Conservation (phyloP, 2,888 invertebrate species). For the Agapetus fuscipes region DNA sequence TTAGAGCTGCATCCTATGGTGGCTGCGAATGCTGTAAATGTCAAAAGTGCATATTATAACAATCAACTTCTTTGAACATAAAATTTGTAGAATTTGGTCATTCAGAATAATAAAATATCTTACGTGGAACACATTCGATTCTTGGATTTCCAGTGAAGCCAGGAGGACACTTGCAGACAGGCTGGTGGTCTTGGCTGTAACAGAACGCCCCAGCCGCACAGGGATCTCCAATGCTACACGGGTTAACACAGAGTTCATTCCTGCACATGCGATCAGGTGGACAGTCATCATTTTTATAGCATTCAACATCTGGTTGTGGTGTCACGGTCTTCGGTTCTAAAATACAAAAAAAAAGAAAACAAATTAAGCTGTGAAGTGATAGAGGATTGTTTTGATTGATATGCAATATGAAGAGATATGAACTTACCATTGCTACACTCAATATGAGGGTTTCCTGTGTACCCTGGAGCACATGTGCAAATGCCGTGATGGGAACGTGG, state of each 20-base stretch:
- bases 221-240: slow-evolving; percentile 56
- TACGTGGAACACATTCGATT: slow-evolving; percentile 69
- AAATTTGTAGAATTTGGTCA: too few species aligned
- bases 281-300: slow-evolving; percentile 71
- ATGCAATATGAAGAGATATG: too few species aligned
- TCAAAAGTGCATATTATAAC: slow-evolving; percentile 12
- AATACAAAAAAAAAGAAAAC: background rate
- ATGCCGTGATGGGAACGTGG: slow-evolving; percentile 65
- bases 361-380: slow-evolving; percentile 1
- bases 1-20: slow-evolving; percentile 67
- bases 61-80: background rate
- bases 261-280: slow-evolving; percentile 62
- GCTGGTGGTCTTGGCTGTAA: slow-evolving; percentile 63
- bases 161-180: slow-evolving; percentile 72
- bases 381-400: slow-evolving; percentile 1
- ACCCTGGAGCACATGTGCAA: slow-evolving; percentile 70
- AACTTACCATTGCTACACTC: slow-evolving; percentile 58
- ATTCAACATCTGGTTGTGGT: slow-evolving; percentile 48
- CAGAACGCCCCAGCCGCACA: slow-evolving; percentile 79
- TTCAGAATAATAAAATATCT: too few species aligned
- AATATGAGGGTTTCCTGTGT: slow-evolving; percentile 66
- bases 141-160: slow-evolving; percentile 66
- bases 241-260: slow-evolving; percentile 69
- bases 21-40: slow-evolving; percentile 46
- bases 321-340: slow-evolving; percentile 27